phyloP scores from a whole-genome alignment of 2,113 vertebrate genomes.

The Catharus fuscescens region DNA sequence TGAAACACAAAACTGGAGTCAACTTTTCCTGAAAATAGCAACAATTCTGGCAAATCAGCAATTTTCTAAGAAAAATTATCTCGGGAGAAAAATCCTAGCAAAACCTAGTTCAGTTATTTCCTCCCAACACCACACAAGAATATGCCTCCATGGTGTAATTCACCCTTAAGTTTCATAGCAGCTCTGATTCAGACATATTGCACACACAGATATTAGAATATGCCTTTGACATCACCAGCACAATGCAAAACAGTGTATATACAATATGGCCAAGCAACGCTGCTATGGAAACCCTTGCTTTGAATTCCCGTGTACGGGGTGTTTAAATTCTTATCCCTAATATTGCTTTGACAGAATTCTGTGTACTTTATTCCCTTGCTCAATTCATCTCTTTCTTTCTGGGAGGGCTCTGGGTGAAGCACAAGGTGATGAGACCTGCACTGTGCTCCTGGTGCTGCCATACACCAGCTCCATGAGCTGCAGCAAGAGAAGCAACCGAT shows the following conservation, averaged over 20 bases:
- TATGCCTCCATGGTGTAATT: conserved; percentile 49
- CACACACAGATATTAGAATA: conserved; percentile 60
- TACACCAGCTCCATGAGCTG: neutral
- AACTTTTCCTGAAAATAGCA: conserved; percentile 37
- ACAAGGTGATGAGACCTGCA: neutral
- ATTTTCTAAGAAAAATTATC: conserved; percentile 49
- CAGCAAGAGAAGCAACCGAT: neutral
- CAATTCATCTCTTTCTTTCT: neutral
- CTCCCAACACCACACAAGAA: neutral
- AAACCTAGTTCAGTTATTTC: conserved; percentile 40
- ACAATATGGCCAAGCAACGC: conserved; percentile 55
- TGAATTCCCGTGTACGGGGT: neutral
- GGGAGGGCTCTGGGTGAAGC: neutral
- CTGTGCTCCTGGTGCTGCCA: neutral
- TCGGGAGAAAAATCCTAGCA: conserved; percentile 44
- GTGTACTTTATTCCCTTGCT: neutral
- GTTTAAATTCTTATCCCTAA: conserved; percentile 12
- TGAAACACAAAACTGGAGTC: neutral
- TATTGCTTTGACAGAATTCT: neutral
- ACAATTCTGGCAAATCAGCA: conserved; percentile 48
- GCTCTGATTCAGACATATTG: conserved; percentile 54
- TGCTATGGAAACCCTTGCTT: conserved; percentile 63
- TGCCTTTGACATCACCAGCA: conserved; percentile 58
- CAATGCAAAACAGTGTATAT: conserved; percentile 51
- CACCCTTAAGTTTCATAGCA: conserved; percentile 50